Conservation (phyloP, 2,888 invertebrate genomes). For the Spisula solida region DNA sequence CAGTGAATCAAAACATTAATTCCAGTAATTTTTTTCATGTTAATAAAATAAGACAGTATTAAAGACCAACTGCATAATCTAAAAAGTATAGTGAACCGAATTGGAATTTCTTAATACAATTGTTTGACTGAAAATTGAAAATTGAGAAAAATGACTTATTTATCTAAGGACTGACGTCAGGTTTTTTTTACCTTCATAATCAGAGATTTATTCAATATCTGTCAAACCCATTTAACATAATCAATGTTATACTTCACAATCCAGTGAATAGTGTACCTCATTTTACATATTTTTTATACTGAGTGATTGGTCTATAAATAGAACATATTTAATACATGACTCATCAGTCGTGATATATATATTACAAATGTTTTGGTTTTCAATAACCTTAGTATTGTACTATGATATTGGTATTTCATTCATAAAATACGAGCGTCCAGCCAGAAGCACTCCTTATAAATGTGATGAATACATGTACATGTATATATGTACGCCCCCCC, state of each 20-base stretch:
- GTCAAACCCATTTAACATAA: not conserved
- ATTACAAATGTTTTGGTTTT: not conserved
- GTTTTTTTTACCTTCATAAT: not conserved
- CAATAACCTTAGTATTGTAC: not conserved
- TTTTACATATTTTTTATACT: not conserved
- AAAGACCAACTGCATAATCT: too few relatives aligned
- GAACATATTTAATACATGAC: not conserved
- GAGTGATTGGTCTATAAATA: not conserved
- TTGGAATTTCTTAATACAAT: too few relatives aligned
- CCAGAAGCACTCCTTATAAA: not conserved
- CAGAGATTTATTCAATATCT: not conserved
- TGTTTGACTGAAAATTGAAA: too few relatives aligned
- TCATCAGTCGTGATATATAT: not conserved
- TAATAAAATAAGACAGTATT: too few relatives aligned
- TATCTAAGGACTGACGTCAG: too few relatives aligned
- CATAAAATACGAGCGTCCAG: slow-evolving; percentile 11
- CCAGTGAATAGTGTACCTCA: too few relatives aligned
- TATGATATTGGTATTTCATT: slow-evolving; percentile 43
- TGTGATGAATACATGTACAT: too few relatives aligned
- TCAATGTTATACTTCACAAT: not conserved
- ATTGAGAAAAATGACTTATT: too few relatives aligned
- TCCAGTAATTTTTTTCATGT: too few relatives aligned
- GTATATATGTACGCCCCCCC: too few relatives aligned
- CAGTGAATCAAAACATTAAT: too few relatives aligned
- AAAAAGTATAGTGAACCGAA: too few relatives aligned